phyloP scores from a whole-genome alignment of 30 jellyfish, hydroid and myxozoan species.

The Hydra vulgaris region DNA sequence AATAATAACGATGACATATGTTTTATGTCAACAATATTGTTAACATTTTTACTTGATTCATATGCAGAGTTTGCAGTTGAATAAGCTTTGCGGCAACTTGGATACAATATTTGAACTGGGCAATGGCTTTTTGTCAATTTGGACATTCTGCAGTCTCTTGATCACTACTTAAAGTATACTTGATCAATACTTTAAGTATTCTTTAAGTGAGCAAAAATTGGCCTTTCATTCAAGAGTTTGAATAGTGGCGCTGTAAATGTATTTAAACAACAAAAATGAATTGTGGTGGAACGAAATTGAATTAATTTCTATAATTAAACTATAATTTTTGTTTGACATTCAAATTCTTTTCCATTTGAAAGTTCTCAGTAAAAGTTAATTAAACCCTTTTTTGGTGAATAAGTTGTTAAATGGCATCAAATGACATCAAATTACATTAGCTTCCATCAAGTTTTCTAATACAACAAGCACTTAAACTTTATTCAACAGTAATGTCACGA shows the following conservation, averaged over 20 bases:
- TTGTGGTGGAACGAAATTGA: background rate
- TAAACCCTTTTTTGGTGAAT: background rate
- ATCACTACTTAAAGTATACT: background rate
- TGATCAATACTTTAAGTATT: background rate
- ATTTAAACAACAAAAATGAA: background rate
- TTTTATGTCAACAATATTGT: background rate
- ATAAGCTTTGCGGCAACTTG: background rate
- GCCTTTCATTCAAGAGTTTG: background rate
- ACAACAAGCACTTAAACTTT: no score
- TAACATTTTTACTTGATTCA: background rate
- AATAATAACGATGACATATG: background rate
- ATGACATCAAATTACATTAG: no score
- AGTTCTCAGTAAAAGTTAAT: background rate
- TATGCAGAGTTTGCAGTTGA: background rate
- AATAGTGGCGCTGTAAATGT: background rate
- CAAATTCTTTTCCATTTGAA: background rate
- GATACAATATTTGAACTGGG: background rate
- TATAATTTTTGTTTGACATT: background rate
- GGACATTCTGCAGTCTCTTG: background rate
- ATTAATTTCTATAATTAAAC: background rate
- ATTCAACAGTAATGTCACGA: no score
- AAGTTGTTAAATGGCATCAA: background rate
- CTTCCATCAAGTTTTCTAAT: no score
- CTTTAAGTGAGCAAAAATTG: background rate
- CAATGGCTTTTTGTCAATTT: background rate